phyloP scores from a whole-genome alignment of 2,797 vertebrate genomes.

The Enteromius mattozi region DNA sequence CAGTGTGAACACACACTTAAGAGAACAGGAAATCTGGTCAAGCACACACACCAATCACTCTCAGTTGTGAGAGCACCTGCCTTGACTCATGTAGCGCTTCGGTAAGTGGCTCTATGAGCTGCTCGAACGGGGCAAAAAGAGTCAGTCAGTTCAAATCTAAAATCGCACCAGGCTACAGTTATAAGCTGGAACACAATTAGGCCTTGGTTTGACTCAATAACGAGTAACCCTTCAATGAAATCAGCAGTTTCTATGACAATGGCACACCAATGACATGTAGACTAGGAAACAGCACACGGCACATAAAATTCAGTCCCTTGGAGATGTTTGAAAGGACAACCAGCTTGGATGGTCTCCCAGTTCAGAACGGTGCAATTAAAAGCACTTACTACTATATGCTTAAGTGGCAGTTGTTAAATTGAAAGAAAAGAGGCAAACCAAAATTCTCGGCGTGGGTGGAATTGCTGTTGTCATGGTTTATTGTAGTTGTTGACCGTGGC shows the following conservation, averaged over 20 bases:
- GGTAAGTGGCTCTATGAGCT: conserved; percentile 4
- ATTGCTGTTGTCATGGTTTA: conserved; percentile 41
- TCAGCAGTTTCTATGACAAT: conserved; percentile 30
- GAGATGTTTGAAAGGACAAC: conserved; percentile 5
- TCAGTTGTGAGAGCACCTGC: conserved; percentile 5
- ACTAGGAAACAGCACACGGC: background rate
- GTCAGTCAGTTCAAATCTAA: background rate
- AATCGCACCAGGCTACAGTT: background rate
- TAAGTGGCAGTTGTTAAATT: conserved; percentile 23
- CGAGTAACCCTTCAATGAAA: background rate
- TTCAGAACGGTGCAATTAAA: conserved; percentile 24
- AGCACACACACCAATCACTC: conserved; percentile 11
- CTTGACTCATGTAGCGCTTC: background rate
- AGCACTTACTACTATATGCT: conserved; percentile 31
- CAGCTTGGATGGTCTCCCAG: conserved; percentile 19
- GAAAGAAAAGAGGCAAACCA: conserved; percentile 19
- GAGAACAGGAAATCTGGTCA: conserved; percentile 8
- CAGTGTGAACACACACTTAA: conserved; percentile 9
- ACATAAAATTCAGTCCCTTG: background rate
- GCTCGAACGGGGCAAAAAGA: background rate
- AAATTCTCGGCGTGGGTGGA: conserved; percentile 4
- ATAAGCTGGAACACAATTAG: conserved; percentile 7
- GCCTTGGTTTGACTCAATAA: conserved; percentile 4
- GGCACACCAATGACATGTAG: background rate
- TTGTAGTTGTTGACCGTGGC: conserved; percentile 25